phyloP scores from a whole-genome alignment of 1,140 invertebrate species.

The Callitettix versicolor region DNA sequence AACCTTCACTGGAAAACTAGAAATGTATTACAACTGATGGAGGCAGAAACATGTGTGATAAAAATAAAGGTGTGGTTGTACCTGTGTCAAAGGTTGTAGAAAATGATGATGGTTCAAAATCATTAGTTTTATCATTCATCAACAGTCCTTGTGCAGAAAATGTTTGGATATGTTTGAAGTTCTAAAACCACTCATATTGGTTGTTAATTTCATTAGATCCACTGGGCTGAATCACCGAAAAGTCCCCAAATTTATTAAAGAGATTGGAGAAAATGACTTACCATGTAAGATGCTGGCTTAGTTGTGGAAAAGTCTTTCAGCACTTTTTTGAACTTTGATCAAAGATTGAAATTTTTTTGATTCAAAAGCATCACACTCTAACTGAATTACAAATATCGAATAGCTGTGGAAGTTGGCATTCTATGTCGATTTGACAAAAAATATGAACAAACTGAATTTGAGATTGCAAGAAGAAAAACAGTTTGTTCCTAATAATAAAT shows the following conservation, averaged over 20 bases:
- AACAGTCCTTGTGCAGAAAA: constrained; percentile 17
- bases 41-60: neutral
- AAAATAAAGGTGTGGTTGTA: constrained; percentile 24
- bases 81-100: constrained; percentile 8
- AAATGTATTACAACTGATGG: constrained; percentile 25
- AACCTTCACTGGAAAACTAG: constrained; percentile 24
- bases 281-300: neutral
- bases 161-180: constrained; percentile 18
- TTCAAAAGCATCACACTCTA: neutral
- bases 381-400: constrained; percentile 19
- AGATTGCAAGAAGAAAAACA: constrained; percentile 25
- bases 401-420: constrained; percentile 25
- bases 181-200: constrained; percentile 18
- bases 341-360: constrained; percentile 15
- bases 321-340: constrained; percentile 6
- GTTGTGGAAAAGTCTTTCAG: neutral
- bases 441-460: constrained; percentile 25
- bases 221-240: constrained; percentile 23
- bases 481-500: constrained; percentile 17
- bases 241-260: constrained; percentile 24
- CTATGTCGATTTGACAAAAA: constrained; percentile 25
- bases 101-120: too few relatives aligned
- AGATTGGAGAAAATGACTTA: constrained; percentile 3
- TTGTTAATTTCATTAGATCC: constrained; percentile 21
- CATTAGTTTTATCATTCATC: constrained; percentile 19